Percentiles rank a stretch among this genome's conserved stretches.
Conservation (phyloP, 2,113 vertebrate species). For the Hydrochoerus hydrochaeris region DNA sequence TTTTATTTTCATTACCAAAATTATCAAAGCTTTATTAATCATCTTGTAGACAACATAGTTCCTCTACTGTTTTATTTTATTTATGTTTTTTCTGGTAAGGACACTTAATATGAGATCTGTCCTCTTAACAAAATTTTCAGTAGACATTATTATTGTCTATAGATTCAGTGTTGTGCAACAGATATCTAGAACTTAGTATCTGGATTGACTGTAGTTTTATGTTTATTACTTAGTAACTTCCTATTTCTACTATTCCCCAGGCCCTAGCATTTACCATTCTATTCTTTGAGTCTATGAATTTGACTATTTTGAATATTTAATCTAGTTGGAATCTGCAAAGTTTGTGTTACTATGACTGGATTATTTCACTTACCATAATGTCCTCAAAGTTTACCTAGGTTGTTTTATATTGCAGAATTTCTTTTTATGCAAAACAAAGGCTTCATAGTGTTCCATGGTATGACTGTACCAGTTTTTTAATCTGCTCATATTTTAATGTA, state of each 20-base stretch:
- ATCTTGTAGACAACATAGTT: background rate
- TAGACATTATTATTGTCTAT: background rate
- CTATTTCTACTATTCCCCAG: background rate
- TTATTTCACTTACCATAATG: background rate
- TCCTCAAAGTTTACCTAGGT: background rate
- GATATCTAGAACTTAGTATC: background rate
- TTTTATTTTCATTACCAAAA: slow-evolving; percentile 11
- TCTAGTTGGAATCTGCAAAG: no score
- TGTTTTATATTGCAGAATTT: background rate
- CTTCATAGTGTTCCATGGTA: background rate
- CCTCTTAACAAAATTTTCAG: background rate
- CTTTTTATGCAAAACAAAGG: background rate
- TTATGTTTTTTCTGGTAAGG: background rate
- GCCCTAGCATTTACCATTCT: background rate
- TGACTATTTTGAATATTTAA: background rate
- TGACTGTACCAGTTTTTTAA: background rate
- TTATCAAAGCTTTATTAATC: background rate
- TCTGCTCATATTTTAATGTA: background rate
- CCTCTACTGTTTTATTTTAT: background rate
- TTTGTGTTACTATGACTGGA: background rate
- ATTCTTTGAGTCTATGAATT: background rate
- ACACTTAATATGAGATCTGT: background rate
- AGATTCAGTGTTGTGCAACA: background rate
- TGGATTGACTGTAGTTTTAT: background rate
- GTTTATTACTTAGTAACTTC: background rate